Conservation (phyloP, 2,797 vertebrate species). For the Prunella strophiata region DNA sequence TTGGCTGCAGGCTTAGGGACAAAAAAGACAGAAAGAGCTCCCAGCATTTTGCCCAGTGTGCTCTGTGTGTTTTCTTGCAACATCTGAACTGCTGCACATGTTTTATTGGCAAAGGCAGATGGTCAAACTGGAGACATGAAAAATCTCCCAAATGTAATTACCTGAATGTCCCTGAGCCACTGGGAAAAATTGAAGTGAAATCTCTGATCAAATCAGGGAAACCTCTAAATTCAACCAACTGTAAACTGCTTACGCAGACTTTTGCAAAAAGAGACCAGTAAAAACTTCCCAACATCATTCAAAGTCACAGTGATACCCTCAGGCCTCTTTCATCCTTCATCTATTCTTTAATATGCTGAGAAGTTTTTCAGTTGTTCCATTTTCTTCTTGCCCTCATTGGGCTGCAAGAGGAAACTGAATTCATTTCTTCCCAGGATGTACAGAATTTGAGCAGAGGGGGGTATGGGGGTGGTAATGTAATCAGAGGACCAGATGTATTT, state of each 20-base stretch:
- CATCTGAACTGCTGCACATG: not conserved
- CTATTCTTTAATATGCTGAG: not conserved
- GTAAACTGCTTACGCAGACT: not conserved
- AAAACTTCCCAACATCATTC: not conserved
- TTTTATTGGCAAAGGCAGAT: conserved; percentile 23
- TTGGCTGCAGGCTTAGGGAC: not conserved
- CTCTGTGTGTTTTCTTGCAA: not conserved
- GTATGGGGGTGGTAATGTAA: not conserved
- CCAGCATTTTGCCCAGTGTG: not conserved
- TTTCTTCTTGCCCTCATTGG: not conserved
- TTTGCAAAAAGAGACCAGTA: not conserved
- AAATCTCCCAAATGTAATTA: not conserved
- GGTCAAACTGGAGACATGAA: not conserved
- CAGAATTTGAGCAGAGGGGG: not conserved
- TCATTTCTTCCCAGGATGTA: not conserved
- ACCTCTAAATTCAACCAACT: not conserved
- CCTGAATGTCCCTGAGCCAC: not conserved
- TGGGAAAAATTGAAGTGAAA: not conserved
- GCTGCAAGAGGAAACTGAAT: not conserved
- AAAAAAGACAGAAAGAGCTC: not conserved
- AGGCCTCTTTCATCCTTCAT: not conserved
- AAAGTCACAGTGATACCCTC: not conserved
- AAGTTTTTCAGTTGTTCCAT: not conserved
- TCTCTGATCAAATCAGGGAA: not conserved
- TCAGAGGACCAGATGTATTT: conserved; percentile 45